Evolutionary conservation across 1,140 invertebrate species (phyloP), one percentile per base, ranked within the genome.

Genomic region (Anthonomus grandis): DNA sequence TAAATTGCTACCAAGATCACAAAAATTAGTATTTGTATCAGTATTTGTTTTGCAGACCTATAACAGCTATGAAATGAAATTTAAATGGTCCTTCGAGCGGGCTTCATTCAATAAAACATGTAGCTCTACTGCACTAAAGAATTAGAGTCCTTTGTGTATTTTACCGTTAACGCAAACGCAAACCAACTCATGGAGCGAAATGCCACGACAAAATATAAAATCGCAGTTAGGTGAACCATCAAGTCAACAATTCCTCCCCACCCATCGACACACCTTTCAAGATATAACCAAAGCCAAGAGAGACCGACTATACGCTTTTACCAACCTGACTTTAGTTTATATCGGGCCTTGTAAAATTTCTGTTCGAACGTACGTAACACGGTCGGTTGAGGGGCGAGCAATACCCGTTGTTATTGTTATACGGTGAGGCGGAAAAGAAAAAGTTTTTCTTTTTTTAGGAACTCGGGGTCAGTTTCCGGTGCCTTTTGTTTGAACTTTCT

Each of bases 241-340:
- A 25, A 48, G 45, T 44, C 38, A 44, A 49, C 55, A 44, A 38
- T 50, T 22, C 24, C 31, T 19, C 54, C 36, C 38, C 46, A 18
- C 55, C 15, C 46, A 24, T 18, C 44, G 54, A 37, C 55, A 50
- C 55, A 50, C 55, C 55, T 57, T 57, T 57, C 55, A 57, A 57
- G 55, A 47, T 57, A 57, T 37, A 36, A 34, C n/a, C n/a, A n/a
- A n/a, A n/a, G n/a, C n/a, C n/a, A n/a, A n/a, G n/a, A n/a, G n/a
- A n/a, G n/a, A n/a, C 36, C 24, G 38, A 57, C 46, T 37, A 12
- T 27, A 21, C 18, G 36, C 53, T 56, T 50, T 57, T 57, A 48
- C 46, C 45, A 54, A 41, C 17, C 34, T 54, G 22, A 48, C 39
- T 47, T 48, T 22, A 36, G 55, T 47, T 56, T 41, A 38, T 46